Evolutionary conservation across 2,888 invertebrate species (phyloP), one percentile per base, ranked within the genome.

Genomic region (Cataglyphis cursor): DNA sequence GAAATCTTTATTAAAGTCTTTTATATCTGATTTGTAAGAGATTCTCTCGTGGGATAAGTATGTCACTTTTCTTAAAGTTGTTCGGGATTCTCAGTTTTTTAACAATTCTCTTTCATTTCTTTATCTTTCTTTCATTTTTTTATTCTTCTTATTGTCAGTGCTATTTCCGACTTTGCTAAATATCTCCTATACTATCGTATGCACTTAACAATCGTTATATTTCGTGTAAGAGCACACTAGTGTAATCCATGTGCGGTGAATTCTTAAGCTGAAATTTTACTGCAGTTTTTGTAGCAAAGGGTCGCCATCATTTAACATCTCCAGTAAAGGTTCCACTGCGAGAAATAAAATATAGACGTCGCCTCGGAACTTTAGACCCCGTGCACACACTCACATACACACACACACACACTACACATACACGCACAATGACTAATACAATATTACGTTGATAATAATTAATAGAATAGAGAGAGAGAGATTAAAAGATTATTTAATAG

Each of bases 1-100:
- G 83, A 83, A 83, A 83, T 73, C 51, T 87, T 83, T 85, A 87
- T 90, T 90, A 88, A 90, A 89, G 83, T 83, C 86, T 87, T 90
- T 90, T 90, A 90, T 90, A 90, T 90, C 85, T 84, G 82, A 85
- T 85, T 84, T 72, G 54, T 74, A 68, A 54, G 66, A 85, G 83
- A 82, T 82, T 81, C 85, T 76, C 73, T n/a, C 61, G 59, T 59
- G 81, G 72, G 62, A 66, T 76, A 81, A 88, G 86, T 85, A 90
- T 85, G 74, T 80, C 87, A 88, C 85, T 88, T 90, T 85, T 68
- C 57, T 62, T 61, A 82, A 87, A 89, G 86, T 88, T 90, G 83
- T 85, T 87, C 66, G 59, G 15, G 24, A 75, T 61, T 85, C 86
- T 81, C 84, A 61, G 54, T 81, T 78, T 80, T 85, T 85, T 75